Evolutionary conservation across 2,113 vertebrate species (phyloP).

Genomic region (Panthera leo): DNA sequence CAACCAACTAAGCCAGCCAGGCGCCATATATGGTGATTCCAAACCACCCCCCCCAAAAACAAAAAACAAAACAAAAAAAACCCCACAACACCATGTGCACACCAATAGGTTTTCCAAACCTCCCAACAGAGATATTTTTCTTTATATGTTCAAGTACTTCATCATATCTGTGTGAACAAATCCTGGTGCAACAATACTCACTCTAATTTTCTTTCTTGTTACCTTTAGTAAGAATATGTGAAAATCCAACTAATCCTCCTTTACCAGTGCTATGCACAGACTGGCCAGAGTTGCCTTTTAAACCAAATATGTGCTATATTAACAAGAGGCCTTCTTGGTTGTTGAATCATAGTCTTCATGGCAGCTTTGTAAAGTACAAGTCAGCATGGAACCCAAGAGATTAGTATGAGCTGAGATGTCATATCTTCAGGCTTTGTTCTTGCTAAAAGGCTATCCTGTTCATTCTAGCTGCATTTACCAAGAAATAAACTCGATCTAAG

Average conservation of each 20-base stretch:
- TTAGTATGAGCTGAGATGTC: background rate
- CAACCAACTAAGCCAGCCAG: too few relatives aligned
- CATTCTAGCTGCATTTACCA: constrained; percentile 93
- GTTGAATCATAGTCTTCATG: background rate
- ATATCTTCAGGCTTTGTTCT: background rate
- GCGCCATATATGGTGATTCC: constrained; percentile 73
- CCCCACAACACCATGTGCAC: constrained; percentile 85
- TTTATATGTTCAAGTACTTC: constrained; percentile 82
- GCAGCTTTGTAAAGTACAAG: background rate
- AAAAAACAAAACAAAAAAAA: too few relatives aligned
- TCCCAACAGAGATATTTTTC: constrained; percentile 87
- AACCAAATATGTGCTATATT: constrained; percentile 90
- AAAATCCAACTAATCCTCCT: constrained; percentile 93
- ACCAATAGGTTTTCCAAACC: constrained; percentile 90
- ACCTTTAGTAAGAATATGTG: constrained; percentile 93
- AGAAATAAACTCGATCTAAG: constrained; percentile 88
- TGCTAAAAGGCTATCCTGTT: constrained; percentile 83
- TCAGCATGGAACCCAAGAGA: background rate
- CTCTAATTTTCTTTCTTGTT: constrained; percentile 89
- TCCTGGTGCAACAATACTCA: constrained; percentile 95
- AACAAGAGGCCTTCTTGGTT: background rate
- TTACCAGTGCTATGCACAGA: constrained; percentile 93
- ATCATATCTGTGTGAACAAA: constrained; percentile 95
- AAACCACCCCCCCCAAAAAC: constrained; percentile 85
- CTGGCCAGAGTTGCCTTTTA: constrained; percentile 92